These are phyloP conservation scores for Urophycis tenuis DNA, from an alignment of 2,797 vertebrate genomes.

Conservation along the genomic window DNA sequence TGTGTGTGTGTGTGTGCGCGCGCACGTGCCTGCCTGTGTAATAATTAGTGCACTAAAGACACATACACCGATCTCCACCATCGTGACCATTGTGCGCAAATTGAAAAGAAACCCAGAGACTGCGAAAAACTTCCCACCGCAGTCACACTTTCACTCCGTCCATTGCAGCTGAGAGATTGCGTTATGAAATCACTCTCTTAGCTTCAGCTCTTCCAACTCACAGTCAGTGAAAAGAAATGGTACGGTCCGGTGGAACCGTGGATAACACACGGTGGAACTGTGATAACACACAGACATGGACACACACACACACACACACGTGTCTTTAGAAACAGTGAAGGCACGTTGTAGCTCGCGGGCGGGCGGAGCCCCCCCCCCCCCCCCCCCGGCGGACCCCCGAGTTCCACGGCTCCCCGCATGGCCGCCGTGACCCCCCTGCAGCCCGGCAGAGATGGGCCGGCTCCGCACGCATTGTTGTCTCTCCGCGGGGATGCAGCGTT, in stretches of 20 bases:
- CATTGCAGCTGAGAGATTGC: background rate
- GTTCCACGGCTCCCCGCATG: background rate
- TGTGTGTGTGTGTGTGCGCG: background rate
- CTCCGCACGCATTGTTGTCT: background rate
- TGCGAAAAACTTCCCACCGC: background rate
- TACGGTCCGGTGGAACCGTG: too few relatives aligned
- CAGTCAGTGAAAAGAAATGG: too few relatives aligned
- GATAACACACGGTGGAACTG: too few relatives aligned
- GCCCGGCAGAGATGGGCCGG: background rate
- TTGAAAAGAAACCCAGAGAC: background rate
- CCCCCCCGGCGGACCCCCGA: too few relatives aligned
- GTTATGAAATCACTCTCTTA: background rate
- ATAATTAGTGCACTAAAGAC: background rate
- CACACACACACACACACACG: too few relatives aligned
- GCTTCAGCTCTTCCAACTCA: background rate
- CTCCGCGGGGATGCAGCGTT: slow-evolving; percentile 28
- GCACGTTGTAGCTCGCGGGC: background rate
- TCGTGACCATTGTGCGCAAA: background rate
- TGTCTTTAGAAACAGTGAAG: background rate
- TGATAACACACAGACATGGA: too few relatives aligned
- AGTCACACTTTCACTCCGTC: background rate
- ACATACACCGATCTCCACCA: background rate
- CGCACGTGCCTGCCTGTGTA: too few relatives aligned
- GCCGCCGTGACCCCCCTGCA: background rate
- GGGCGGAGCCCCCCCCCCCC: too few relatives aligned